Percentiles rank a stretch among this genome's conserved stretches.
Evolutionary conservation across 1,140 invertebrate species (phyloP).

Genomic region (Drosophila eugracilis): DNA sequence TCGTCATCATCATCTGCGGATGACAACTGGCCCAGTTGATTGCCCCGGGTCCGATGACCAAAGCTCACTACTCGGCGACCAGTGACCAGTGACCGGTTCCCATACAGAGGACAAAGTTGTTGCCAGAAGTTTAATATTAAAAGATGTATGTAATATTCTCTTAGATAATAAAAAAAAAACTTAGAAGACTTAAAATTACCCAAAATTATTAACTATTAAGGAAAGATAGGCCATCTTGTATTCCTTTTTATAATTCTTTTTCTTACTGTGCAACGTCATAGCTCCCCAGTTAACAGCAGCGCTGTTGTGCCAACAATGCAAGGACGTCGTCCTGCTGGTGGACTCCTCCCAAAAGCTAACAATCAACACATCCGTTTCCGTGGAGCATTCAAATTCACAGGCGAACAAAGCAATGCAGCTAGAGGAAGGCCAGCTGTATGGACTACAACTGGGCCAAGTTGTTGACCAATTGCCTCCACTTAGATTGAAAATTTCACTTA

Average conservation of each 20-base stretch:
- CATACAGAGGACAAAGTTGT: conserved; percentile 3
- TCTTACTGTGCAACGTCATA: conserved; percentile 9
- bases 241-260: too few species aligned
- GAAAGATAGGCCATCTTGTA: too few species aligned
- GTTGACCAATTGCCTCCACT: conserved; percentile 60
- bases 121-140: neutral
- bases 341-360: conserved; percentile 36
- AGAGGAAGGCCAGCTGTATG: conserved; percentile 28
- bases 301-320: conserved; percentile 50
- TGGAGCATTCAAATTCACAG: conserved; percentile 47
- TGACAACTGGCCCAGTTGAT: conserved; percentile 54
- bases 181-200: too few species aligned
- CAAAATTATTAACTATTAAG: too few species aligned
- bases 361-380: conserved; percentile 76
- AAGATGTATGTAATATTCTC: too few species aligned
- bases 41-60: conserved; percentile 14
- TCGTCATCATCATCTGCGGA: conserved; percentile 50
- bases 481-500: conserved; percentile 41
- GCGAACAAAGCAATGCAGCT: conserved; percentile 25
- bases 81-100: neutral
- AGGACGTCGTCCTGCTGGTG: conserved; percentile 32
- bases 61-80: conserved; percentile 3
- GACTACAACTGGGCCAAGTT: conserved; percentile 49
- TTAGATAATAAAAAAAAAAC: too few species aligned
- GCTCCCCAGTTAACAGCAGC: conserved; percentile 35